Base-by-base conservation (phyloP, 2,113 vertebrate species). In the Pteropus alecto region DNA sequence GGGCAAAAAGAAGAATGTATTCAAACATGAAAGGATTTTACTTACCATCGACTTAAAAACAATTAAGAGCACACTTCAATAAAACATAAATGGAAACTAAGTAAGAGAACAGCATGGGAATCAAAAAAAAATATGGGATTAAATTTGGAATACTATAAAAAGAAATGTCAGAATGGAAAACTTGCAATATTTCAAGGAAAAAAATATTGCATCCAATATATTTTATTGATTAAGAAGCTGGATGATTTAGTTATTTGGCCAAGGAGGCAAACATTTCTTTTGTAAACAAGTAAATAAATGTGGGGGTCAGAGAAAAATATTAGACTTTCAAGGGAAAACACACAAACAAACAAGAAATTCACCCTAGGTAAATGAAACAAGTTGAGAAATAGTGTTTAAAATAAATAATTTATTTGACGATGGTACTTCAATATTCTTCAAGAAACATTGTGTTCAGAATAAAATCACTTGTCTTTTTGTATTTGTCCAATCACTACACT, bases 231-330 rank as follows among this genome's bases (percentile, higher is more conserved):
- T 96, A 93, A 83, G 87, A 78, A 92, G 21, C 41, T 70, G 35
- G 19, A 76, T 56, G 33, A 43, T 46, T 95, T 77, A n/a, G 58
- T 60, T 89, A 65, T 74, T 86, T 78, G 78, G 68, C 26, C 48
- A 83, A 95, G 43, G 4, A 92, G 18, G 56, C 63, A 88, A 15
- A 41, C 12, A 73, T 86, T 93, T 96, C 30, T 92, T 96, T 92
- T 85, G 61, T 96, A 73, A 96, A 87, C 56, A 79, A 79, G 56
- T 93, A 89, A 33, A 54, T 84, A 90, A 94, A 76, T 87, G 58
- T 68, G 30, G 2, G 28, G 65, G 2, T 51, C 33, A 6, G 54
- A 54, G 24, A 22, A 33, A 51, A 93, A 82, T 30, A 43, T 51
- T 81, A 63, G 38, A 54, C 14, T 82, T 65, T 94, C 51, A 87